Conservation (phyloP, 2,797 vertebrate genomes). For the Thamnophis elegans region DNA sequence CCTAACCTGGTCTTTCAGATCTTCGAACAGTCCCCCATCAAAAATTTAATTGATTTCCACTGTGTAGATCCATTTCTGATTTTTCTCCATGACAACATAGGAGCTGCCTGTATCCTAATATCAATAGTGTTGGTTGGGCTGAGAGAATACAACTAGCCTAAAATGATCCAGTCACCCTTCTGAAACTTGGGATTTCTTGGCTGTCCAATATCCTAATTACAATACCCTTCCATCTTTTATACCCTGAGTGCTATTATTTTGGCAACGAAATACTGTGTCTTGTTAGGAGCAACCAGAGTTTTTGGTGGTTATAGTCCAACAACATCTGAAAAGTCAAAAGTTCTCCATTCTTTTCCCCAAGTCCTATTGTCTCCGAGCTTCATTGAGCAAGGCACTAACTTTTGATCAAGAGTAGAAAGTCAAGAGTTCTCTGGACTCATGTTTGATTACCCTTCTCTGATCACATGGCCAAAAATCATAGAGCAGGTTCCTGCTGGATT, state of each 20-base stretch:
- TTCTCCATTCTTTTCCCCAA: neutral
- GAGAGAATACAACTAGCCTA: neutral
- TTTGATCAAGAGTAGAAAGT: neutral
- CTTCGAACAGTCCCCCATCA: too few species aligned
- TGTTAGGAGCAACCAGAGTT: neutral
- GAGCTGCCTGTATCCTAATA: neutral
- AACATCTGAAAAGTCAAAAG: neutral
- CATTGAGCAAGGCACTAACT: neutral
- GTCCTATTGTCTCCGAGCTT: neutral
- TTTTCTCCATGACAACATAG: neutral
- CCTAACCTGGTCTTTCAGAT: too few species aligned
- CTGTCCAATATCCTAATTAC: neutral
- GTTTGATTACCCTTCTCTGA: neutral
- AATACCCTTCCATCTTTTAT: neutral
- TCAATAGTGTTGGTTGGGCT: neutral
- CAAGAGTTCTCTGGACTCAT: neutral
- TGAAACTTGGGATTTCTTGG: neutral
- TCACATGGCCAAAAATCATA: neutral
- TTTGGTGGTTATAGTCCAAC: neutral
- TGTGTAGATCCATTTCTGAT: neutral
- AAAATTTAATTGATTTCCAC: neutral
- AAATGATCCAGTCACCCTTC: neutral
- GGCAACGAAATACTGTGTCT: neutral
- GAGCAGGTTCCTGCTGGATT: neutral
- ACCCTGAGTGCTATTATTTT: neutral